These are phyloP conservation scores for Corythornis leucogaster DNA, from an alignment of 2,797 vertebrate species.

Conservation along the genomic window DNA sequence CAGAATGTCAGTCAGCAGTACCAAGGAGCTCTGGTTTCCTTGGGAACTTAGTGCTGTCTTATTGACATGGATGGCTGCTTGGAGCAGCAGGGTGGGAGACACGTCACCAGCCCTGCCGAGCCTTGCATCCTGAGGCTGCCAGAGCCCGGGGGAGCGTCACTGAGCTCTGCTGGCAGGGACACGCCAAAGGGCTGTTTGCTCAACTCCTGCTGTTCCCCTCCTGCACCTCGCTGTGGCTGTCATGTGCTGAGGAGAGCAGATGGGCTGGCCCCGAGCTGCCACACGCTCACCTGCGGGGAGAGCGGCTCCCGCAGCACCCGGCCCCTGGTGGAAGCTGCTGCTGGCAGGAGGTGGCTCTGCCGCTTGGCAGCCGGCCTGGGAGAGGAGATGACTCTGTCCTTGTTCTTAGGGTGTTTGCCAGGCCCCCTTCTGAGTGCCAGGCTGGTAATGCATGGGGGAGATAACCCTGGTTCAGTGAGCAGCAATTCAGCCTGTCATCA, in stretches of 20 bases:
- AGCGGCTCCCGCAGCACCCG: neutral
- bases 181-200: conserved; percentile 17
- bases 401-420: conserved; percentile 42
- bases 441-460: conserved; percentile 36
- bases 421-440: conserved; percentile 42
- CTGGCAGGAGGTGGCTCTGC: conserved; percentile 29
- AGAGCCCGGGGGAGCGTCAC: neutral
- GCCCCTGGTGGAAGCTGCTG: neutral
- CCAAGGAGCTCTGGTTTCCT: neutral
- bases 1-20: neutral
- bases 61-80: neutral
- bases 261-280: conserved; percentile 46
- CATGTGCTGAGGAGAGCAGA: conserved; percentile 8
- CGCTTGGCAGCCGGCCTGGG: conserved; percentile 47
- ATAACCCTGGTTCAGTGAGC: conserved; percentile 50
- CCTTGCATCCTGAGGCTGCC: neutral
- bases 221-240: neutral
- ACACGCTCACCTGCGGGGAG: neutral
- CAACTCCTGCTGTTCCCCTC: neutral
- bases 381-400: conserved; percentile 59
- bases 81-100: neutral
- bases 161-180: neutral
- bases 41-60: neutral
- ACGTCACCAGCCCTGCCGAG: rapidly evolving
- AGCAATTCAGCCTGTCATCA: conserved; percentile 18